phyloP scores from a whole-genome alignment of 1,140 invertebrate species.

The Phymastichus coffea region DNA sequence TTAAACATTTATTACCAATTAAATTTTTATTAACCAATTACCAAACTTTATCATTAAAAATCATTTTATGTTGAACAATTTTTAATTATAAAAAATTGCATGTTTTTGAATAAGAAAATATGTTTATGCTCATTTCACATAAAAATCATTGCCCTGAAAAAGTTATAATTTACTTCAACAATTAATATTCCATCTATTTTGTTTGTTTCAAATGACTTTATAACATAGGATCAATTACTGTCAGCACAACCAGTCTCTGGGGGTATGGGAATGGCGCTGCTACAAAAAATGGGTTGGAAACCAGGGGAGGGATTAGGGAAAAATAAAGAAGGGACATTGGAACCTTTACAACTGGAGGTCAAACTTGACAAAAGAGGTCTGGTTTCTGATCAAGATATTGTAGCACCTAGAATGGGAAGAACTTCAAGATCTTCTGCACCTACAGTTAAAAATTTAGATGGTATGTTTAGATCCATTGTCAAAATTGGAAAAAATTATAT shows the following conservation, averaged over 20 bases:
- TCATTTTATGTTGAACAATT: too few species aligned
- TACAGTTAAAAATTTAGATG: constrained; percentile 58
- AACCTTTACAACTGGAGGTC: constrained; percentile 86
- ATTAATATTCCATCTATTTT: too few species aligned
- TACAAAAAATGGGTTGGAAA: constrained; percentile 98
- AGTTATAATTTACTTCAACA: too few species aligned
- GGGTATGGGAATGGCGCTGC: constrained; percentile 92
- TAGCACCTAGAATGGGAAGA: constrained; percentile 50
- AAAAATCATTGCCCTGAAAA: too few species aligned
- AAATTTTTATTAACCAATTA: too few species aligned
- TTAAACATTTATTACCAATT: too few species aligned
- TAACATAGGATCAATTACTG: constrained; percentile 79
- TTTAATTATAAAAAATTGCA: too few species aligned
- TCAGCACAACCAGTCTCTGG: constrained; percentile 82
- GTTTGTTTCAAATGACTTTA: constrained; percentile 25
- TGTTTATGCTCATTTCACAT: too few species aligned
- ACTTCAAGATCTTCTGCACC: constrained; percentile 41
- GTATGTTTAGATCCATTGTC: constrained; percentile 33
- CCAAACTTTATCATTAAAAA: too few species aligned
- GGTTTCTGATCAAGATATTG: constrained; percentile 69
- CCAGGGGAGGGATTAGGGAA: constrained; percentile 94
- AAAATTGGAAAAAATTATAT: neutral
- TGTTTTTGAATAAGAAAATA: too few species aligned
- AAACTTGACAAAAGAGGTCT: constrained; percentile 92
- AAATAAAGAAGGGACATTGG: constrained; percentile 86